Evolutionary conservation across 2,113 vertebrate species (phyloP).

Genomic region (Larimichthys crocea): DNA sequence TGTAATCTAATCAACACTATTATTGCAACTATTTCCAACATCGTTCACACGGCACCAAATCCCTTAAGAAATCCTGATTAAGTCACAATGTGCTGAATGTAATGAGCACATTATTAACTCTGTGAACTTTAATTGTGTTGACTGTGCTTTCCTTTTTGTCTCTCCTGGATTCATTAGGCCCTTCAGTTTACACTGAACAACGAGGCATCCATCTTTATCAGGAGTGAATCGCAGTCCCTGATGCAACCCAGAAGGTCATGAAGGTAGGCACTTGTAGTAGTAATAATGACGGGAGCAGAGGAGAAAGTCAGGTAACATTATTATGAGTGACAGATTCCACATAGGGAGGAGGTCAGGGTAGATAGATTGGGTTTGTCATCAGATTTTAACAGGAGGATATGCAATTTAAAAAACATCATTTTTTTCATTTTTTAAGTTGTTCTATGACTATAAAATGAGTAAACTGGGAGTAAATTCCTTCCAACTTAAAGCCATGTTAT

Average conservation of each 20-base stretch:
- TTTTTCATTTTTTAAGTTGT: not conserved
- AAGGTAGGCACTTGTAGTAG: not conserved
- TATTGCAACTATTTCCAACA: slow-evolving; percentile 38
- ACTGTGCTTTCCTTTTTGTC: slow-evolving; percentile 26
- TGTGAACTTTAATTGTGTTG: slow-evolving; percentile 43
- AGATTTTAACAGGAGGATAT: no score
- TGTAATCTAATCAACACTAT: slow-evolving; percentile 27
- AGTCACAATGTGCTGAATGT: slow-evolving; percentile 12
- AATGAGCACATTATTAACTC: slow-evolving; percentile 45
- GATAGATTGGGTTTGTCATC: no score
- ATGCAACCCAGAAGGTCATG: slow-evolving; percentile 6
- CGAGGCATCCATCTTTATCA: not conserved
- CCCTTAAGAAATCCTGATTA: slow-evolving; percentile 29
- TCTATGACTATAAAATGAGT: not conserved
- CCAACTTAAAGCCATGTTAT: no score
- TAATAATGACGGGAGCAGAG: no score
- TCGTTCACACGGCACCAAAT: slow-evolving; percentile 9
- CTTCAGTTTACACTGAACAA: slow-evolving; percentile 44
- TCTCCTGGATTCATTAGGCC: slow-evolving; percentile 37
- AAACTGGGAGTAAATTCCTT: not conserved
- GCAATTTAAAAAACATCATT: no score
- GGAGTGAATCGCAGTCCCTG: not conserved
- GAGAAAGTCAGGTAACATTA: no score
- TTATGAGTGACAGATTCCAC: no score
- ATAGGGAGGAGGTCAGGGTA: no score